A percentile compares a stretch with the other conserved stretches of the same genome.
phyloP scores from a whole-genome alignment of 1,140 invertebrate genomes.

The Adelges cooleyi region DNA sequence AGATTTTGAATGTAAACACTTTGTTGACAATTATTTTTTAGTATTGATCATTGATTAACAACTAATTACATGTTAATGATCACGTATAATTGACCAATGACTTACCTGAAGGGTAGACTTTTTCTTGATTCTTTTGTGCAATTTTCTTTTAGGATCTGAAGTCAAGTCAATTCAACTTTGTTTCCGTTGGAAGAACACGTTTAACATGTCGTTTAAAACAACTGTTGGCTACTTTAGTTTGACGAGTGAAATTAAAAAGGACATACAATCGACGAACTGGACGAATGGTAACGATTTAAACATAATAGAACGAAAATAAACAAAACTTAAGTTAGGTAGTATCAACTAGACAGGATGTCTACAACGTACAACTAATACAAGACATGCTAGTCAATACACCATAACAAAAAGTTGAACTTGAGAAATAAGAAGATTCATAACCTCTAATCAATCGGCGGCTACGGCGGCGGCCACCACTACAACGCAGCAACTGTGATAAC shows the following conservation, averaged over 20 bases:
- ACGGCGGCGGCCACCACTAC: not conserved
- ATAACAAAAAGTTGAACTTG: not conserved
- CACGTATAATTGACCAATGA: too few relatives aligned
- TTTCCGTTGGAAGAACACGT: too few relatives aligned
- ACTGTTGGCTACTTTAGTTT: too few relatives aligned
- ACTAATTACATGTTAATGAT: too few relatives aligned
- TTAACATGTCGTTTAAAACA: too few relatives aligned
- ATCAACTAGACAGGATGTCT: not conserved
- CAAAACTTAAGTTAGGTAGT: not conserved
- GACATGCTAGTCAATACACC: not conserved
- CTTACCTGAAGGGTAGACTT: too few relatives aligned
- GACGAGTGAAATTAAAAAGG: not conserved
- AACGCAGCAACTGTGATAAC: constrained; percentile 21
- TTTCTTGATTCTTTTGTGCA: too few relatives aligned
- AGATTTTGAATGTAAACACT: too few relatives aligned
- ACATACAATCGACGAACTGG: not conserved
- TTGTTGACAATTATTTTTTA: too few relatives aligned
- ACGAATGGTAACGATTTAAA: not conserved
- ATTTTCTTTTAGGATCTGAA: too few relatives aligned
- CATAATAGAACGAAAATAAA: not conserved
- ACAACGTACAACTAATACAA: not conserved
- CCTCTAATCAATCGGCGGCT: constrained; percentile 22
- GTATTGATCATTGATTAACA: too few relatives aligned
- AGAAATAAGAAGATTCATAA: not conserved
- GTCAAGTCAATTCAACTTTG: too few relatives aligned